These are phyloP conservation scores for Tyrannus savana DNA, from an alignment of 2,113 vertebrate genomes.

Conservation along the genomic window DNA sequence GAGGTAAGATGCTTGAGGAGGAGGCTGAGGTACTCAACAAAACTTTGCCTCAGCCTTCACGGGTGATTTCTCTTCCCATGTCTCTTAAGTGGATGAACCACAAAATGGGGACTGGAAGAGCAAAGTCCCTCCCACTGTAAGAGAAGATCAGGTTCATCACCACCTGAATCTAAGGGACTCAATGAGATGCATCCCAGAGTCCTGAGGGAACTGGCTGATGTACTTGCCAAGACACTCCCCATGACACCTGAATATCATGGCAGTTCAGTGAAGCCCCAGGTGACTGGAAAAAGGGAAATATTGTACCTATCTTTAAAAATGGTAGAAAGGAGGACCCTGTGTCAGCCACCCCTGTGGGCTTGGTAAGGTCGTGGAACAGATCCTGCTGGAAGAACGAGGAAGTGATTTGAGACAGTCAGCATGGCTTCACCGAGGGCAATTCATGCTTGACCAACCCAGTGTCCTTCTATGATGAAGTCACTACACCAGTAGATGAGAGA, in stretches of 20 bases:
- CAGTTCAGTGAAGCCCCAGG: not conserved
- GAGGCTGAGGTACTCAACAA: no score
- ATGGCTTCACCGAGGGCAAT: not conserved
- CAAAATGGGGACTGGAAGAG: not conserved
- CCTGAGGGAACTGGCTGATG: no score
- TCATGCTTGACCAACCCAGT: not conserved
- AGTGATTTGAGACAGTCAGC: not conserved
- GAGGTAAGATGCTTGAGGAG: not conserved
- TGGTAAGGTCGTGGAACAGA: not conserved
- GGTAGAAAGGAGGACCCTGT: not conserved
- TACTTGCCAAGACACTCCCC: not conserved
- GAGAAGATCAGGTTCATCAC: not conserved
- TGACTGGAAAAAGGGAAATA: not conserved
- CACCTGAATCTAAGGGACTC: no score
- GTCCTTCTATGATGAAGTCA: not conserved
- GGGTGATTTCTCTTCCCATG: no score
- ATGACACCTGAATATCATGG: not conserved
- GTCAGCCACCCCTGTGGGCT: not conserved
- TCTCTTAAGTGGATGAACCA: no score
- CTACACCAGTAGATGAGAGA: not conserved
- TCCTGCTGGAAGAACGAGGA: not conserved
- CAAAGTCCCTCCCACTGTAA: not conserved
- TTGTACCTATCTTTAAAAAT: not conserved
- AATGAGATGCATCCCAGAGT: not conserved
- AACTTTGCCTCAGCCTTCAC: not conserved